These are phyloP conservation scores for Amblyjoppa fuscipennis DNA, from an alignment of 2,888 invertebrate genomes.

Conservation along the genomic window DNA sequence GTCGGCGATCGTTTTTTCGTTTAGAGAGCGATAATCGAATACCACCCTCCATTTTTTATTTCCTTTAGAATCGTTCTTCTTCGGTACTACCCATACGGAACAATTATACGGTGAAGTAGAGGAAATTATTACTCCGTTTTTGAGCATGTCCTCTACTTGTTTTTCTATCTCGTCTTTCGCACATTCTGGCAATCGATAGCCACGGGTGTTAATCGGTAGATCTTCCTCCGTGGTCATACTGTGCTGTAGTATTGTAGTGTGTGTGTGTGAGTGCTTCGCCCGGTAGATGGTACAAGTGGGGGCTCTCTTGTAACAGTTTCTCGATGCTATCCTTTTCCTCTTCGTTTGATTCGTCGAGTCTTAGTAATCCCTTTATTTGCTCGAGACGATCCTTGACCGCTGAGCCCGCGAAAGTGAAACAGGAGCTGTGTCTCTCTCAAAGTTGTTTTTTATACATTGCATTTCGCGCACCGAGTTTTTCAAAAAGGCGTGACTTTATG, in stretches of 20 bases:
- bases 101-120: too few relatives aligned
- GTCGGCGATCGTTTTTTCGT: too few relatives aligned
- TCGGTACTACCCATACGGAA: too few relatives aligned
- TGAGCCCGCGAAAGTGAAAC: background rate
- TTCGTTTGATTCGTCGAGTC: background rate
- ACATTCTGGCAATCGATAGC: constrained; percentile 42
- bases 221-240: background rate
- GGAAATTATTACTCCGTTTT: too few relatives aligned
- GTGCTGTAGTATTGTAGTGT: background rate
- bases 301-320: background rate
- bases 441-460: too few relatives aligned
- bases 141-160: constrained; percentile 69
- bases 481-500: too few relatives aligned
- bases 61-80: too few relatives aligned
- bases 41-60: too few relatives aligned
- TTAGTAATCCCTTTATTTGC: background rate
- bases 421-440: background rate
- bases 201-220: background rate
- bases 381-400: background rate
- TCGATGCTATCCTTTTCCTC: background rate
- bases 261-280: background rate
- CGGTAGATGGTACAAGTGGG: background rate
- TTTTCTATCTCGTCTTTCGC: background rate
- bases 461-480: too few relatives aligned
- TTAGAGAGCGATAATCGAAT: too few relatives aligned